These are phyloP conservation scores for Xiphorhynchus elegans DNA, from an alignment of 2,113 vertebrate species.

Conservation along the genomic window DNA sequence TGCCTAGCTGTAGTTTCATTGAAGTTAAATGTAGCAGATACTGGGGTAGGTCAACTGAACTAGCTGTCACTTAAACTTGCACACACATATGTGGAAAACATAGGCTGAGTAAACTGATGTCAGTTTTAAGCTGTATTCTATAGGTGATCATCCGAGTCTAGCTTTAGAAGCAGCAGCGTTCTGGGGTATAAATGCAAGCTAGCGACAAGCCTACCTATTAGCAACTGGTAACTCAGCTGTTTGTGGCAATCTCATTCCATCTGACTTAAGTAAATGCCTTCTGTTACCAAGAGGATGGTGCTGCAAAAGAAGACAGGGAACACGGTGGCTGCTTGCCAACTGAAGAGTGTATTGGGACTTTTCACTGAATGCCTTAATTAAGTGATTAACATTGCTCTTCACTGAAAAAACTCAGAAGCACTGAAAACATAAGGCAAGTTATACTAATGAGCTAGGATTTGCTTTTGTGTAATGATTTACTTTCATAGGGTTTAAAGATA, in stretches of 20 bases:
- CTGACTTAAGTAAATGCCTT: neutral
- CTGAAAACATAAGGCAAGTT: neutral
- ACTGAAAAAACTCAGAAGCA: neutral
- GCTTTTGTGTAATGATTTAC: neutral
- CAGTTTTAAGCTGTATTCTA: neutral
- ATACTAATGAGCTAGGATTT: neutral
- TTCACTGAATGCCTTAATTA: neutral
- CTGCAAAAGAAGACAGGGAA: neutral
- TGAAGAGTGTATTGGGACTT: neutral
- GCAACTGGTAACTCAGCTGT: neutral
- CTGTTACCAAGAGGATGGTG: neutral
- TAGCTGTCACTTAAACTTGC: neutral
- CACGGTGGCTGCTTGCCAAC: neutral
- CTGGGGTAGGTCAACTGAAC: neutral
- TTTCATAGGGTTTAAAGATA: neutral
- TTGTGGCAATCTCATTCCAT: neutral
- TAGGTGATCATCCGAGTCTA: accelerated
- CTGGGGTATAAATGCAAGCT: neutral
- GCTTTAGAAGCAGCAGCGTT: neutral
- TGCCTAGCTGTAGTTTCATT: neutral
- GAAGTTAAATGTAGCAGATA: neutral
- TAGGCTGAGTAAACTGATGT: neutral
- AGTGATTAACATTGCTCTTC: neutral
- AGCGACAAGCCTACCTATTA: neutral
- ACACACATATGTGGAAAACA: neutral